Base-by-base conservation (phyloP, 2,113 vertebrate genomes). In the Coregonus clupeaformis region DNA sequence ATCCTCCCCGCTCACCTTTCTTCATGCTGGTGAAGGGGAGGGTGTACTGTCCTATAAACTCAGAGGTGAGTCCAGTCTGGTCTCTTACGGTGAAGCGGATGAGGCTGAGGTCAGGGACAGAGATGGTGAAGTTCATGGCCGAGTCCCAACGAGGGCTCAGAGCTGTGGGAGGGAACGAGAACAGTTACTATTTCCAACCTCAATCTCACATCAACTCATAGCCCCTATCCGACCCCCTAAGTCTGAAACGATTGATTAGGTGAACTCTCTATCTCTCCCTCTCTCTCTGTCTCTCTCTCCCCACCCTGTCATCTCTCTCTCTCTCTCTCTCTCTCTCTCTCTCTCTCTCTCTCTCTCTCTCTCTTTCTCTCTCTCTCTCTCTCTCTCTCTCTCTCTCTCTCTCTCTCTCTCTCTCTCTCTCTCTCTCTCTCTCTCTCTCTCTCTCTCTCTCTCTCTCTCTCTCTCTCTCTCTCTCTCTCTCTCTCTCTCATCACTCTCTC, bases 21-120 rank as follows among this genome's bases (percentile, higher is more conserved):
- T 81, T 93, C 82, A 97, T 85, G 86, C 95, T 93, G 68, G 76
- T 80, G 80, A 98, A 82, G 77, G 95, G 95, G 83, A 96, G 82
- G 3, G 94, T 95, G 83, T 93, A 97, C 82, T 97, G 96, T 42
- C 93, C 96, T 14, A 97, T 91, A 79, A 96, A 95, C 18, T 96
- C 94, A 3, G 90, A 95, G 82, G 74, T 82, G 49, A 86, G 5
- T 29, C 91, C 85, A 3, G 88, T 69, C 74, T 94, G 93, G 79
- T 92, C 94, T 71, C 93, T 80, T 59, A 95, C 92, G 77, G 89
- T 91, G 89, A 97, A 95, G 47, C 95, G 95, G 69, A 97, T 57
- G 75, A 96, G 63, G 71, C 95, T 93, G 76, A 97, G 83, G 72
- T 97, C 95, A 11, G 95, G 95, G 49, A 94, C 87, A 6, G 90